Percentiles rank a stretch among this genome's conserved stretches.
phyloP scores from a whole-genome alignment of 1,140 invertebrate species.

The Camponotus pennsylvanicus region DNA sequence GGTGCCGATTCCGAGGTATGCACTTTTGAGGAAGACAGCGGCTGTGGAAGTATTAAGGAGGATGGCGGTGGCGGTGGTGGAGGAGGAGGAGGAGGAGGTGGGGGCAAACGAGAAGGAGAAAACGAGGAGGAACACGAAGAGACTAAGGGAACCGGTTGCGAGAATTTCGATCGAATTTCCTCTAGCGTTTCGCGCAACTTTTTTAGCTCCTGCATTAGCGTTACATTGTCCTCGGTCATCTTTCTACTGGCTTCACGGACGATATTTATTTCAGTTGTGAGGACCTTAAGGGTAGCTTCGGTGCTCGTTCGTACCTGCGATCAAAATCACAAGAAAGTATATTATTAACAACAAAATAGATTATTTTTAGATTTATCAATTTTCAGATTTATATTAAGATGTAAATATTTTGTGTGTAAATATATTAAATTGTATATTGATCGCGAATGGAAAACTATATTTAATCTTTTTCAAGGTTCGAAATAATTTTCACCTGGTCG shows the following conservation, averaged over 20 bases:
- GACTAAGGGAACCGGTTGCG: background rate
- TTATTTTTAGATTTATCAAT: background rate
- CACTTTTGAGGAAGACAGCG: background rate
- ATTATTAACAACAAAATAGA: constrained; percentile 3
- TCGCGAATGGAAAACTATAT: background rate
- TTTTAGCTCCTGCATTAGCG: constrained; percentile 71
- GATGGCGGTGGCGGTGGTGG: background rate
- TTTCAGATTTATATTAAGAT: too few relatives aligned
- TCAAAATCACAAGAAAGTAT: constrained; percentile 7
- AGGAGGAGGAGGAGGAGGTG: background rate
- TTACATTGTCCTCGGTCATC: constrained; percentile 66
- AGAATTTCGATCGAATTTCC: constrained; percentile 37
- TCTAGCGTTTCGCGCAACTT: constrained; percentile 66
- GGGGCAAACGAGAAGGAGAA: background rate
- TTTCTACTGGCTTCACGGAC: constrained; percentile 65
- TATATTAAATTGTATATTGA: background rate
- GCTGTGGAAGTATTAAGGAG: background rate
- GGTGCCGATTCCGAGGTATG: background rate
- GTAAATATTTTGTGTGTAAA: background rate
- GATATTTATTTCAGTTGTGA: constrained; percentile 68
- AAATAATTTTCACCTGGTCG: constrained; percentile 62
- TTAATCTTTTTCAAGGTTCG: background rate
- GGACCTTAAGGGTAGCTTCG: constrained; percentile 55
- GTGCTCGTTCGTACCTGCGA: constrained; percentile 68
- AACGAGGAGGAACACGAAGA: background rate